Percentiles rank a stretch among this genome's conserved stretches.
Evolutionary conservation across 2,113 vertebrate species (phyloP).

Genomic region (Lutjanus erythropterus): DNA sequence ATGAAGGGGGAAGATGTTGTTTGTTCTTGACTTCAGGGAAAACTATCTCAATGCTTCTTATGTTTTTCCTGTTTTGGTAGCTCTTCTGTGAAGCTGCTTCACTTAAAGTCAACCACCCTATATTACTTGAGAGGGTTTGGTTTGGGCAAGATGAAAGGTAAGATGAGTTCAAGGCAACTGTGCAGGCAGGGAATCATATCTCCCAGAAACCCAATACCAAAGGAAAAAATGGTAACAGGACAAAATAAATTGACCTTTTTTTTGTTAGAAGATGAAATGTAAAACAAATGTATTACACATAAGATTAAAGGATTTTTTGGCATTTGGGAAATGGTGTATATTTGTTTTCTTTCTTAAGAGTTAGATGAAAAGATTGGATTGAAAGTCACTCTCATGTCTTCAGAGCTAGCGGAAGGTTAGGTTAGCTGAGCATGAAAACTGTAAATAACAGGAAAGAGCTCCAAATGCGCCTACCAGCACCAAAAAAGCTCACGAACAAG

Average conservation of each 20-base stretch:
- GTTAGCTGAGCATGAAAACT: background rate
- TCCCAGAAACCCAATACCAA: no score
- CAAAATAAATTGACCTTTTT: no score
- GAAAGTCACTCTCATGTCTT: no score
- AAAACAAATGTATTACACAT: background rate
- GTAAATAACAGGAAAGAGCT: background rate
- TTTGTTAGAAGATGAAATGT: conserved; percentile 14
- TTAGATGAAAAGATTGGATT: background rate
- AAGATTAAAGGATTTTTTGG: conserved; percentile 10
- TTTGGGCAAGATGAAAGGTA: conserved; percentile 5
- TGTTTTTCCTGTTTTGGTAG: conserved; percentile 12
- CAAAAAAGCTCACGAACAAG: background rate
- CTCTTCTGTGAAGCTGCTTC: conserved; percentile 2
- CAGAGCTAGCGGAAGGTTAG: no score
- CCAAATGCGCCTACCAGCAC: background rate
- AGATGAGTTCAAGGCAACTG: no score
- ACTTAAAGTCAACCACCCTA: background rate
- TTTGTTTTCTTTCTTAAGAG: background rate
- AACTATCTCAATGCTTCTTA: conserved; percentile 37
- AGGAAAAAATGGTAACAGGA: no score
- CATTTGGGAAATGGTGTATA: background rate
- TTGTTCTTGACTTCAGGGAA: conserved; percentile 66
- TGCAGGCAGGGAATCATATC: no score
- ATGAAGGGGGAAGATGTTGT: conserved; percentile 56
- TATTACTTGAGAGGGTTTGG: background rate